Evolutionary conservation across 2,888 invertebrate genomes (phyloP).

Genomic region (Pocota personata): DNA sequence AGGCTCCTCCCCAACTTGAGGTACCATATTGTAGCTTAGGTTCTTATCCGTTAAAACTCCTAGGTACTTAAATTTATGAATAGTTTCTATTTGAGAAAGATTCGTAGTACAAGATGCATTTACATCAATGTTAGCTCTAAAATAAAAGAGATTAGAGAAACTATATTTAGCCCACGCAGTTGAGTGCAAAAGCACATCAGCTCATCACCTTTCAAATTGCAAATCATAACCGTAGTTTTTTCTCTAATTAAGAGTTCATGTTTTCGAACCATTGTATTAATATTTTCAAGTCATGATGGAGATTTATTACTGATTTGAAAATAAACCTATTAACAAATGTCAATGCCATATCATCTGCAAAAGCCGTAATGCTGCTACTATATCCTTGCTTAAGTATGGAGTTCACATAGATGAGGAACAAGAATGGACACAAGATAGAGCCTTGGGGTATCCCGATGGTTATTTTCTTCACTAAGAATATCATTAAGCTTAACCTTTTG

Average conservation of each 20-base stretch:
- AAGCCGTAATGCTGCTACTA: too few relatives aligned
- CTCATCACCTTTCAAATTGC: too few relatives aligned
- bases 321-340: neutral
- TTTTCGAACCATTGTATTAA: neutral
- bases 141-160: too few relatives aligned
- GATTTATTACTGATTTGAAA: too few relatives aligned
- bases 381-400: neutral
- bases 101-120: neutral
- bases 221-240: neutral
- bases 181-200: too few relatives aligned
- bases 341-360: neutral
- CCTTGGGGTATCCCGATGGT: neutral
- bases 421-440: too few relatives aligned
- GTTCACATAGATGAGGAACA: neutral
- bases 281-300: neutral
- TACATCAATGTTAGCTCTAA: too few relatives aligned
- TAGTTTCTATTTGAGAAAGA: too few relatives aligned
- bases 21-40: too few relatives aligned
- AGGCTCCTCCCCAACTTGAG: too few relatives aligned
- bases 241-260: neutral
- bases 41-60: neutral
- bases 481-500: too few relatives aligned
- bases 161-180: too few relatives aligned
- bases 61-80: neutral
- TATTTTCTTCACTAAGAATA: neutral